Evolutionary conservation across 53 echinoderm and acorn worm species (phyloP).

Genomic region (Luidia sarsii): DNA sequence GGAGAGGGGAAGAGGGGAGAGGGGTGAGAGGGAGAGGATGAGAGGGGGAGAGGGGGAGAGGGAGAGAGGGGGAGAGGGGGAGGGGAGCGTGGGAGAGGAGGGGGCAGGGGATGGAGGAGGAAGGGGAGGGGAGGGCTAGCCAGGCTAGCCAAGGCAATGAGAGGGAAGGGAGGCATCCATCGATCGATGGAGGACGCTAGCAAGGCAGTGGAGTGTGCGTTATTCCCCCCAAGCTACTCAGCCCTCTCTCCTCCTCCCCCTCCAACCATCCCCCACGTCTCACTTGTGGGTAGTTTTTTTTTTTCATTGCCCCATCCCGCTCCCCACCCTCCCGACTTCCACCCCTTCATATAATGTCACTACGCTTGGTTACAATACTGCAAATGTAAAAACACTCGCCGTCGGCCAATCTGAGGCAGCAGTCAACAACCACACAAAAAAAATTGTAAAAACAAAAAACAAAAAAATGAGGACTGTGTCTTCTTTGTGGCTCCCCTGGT

Average conservation of each 20-base stretch:
- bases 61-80: too few species aligned
- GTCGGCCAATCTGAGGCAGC: neutral
- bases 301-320: neutral
- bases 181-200: conserved; percentile 37
- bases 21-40: too few species aligned
- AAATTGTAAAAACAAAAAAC: neutral
- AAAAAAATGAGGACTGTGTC: conserved; percentile 24
- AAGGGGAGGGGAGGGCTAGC: too few species aligned
- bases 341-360: conserved; percentile 51
- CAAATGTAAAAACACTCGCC: conserved; percentile 19
- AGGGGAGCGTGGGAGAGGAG: too few species aligned
- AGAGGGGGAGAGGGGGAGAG: too few species aligned
- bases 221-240: conserved; percentile 36
- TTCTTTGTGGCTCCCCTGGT: conserved; percentile 44
- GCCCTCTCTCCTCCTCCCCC: too few species aligned
- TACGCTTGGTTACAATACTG: conserved; percentile 21
- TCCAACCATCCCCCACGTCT: conserved; percentile 25
- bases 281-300: conserved; percentile 36
- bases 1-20: too few species aligned
- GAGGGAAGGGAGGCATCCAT: conserved; percentile 21
- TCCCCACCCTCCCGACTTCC: neutral
- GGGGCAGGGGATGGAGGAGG: too few species aligned
- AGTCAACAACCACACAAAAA: too few species aligned
- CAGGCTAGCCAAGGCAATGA: conserved; percentile 26
- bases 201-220: conserved; percentile 30